Conservation (phyloP, 2,888 invertebrate genomes). For the Noctua fimbriata region DNA sequence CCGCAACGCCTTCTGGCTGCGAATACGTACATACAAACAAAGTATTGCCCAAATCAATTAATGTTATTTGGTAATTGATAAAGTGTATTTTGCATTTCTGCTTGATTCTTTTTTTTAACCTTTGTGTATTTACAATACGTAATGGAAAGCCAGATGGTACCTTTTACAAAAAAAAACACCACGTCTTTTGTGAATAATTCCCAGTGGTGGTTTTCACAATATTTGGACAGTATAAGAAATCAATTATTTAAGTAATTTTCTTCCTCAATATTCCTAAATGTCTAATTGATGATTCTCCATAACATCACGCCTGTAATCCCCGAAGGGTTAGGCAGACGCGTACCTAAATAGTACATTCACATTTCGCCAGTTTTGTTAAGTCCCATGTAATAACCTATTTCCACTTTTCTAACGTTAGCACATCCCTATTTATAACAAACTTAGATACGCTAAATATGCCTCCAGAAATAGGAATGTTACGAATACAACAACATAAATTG, state of each 20-base stretch:
- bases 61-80: neutral
- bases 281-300: neutral
- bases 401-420: neutral
- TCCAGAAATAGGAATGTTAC: neutral
- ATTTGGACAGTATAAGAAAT: neutral
- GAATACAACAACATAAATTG: neutral
- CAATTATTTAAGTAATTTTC: neutral
- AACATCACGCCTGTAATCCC: neutral
- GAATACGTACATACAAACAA: neutral
- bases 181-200: neutral
- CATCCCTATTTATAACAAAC: slow-evolving; percentile 2
- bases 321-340: neutral
- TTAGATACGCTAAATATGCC: neutral
- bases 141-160: neutral
- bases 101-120: neutral
- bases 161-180: neutral
- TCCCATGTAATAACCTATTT: neutral
- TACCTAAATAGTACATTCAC: neutral
- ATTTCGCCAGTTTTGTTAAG: neutral
- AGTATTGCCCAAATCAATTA: neutral
- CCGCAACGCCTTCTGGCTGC: neutral
- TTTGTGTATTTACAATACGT: neutral
- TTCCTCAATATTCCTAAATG: neutral
- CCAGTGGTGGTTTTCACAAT: neutral
- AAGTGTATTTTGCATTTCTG: neutral